phyloP scores from a whole-genome alignment of 2,113 vertebrate genomes.

The Sylvilagus bachmani region DNA sequence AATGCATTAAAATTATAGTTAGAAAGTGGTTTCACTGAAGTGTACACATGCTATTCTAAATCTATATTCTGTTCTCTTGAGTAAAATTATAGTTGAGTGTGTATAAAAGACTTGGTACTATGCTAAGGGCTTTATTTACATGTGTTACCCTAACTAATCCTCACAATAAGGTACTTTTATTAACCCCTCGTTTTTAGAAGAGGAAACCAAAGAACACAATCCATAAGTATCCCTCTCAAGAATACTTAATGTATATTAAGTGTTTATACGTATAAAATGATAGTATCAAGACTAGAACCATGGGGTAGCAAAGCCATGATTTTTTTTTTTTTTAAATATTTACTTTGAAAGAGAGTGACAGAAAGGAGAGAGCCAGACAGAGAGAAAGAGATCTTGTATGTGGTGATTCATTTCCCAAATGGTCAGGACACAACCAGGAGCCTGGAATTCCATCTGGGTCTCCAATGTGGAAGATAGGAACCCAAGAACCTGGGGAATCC shows the following conservation, averaged over 20 bases:
- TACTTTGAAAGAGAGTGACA: no score
- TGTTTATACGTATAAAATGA: background rate
- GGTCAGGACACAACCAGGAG: no score
- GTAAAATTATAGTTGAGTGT: constrained; percentile 27
- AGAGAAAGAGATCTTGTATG: no score
- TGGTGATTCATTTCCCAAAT: no score
- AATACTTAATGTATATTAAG: background rate
- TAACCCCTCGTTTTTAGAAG: background rate
- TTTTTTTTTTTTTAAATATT: no score
- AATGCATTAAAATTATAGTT: constrained; percentile 76
- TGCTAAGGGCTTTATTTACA: constrained; percentile 26
- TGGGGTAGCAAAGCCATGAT: background rate
- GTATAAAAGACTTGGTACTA: background rate
- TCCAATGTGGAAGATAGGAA: no score
- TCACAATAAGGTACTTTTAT: constrained; percentile 2
- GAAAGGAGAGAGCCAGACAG: no score
- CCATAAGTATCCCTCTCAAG: background rate
- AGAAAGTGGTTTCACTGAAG: constrained; percentile 37
- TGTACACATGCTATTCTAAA: background rate
- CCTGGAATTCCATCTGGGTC: no score
- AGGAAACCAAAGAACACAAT: background rate
- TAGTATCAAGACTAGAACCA: background rate
- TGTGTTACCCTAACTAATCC: background rate
- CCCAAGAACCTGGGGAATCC: no score
- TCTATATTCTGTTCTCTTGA: background rate